phyloP scores from a whole-genome alignment of 2,888 invertebrate genomes.

The Cremastinae sp. region DNA sequence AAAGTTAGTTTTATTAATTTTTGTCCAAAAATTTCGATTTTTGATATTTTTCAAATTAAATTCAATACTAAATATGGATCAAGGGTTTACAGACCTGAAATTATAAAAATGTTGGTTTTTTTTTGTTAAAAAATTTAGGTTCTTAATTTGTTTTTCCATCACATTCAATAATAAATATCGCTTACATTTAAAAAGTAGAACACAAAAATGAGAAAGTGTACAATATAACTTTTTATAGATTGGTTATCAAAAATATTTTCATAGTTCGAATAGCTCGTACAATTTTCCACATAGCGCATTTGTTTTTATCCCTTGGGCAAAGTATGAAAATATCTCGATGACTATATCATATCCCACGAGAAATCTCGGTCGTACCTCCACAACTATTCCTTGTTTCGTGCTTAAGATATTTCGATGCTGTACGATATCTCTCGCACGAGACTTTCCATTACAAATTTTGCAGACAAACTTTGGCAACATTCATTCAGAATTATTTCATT shows the following conservation, averaged over 20 bases:
- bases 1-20: background rate
- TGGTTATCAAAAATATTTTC: too few species aligned
- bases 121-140: too few species aligned
- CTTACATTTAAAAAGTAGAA: too few species aligned
- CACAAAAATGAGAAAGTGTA: too few species aligned
- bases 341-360: conserved; percentile 49
- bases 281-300: background rate
- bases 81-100: too few species aligned
- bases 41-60: too few species aligned
- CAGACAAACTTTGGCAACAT: background rate
- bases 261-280: background rate
- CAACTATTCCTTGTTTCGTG: conserved; percentile 24
- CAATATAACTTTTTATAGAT: too few species aligned
- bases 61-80: too few species aligned
- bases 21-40: background rate
- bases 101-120: too few species aligned
- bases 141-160: too few species aligned
- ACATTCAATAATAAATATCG: too few species aligned
- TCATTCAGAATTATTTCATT: too few species aligned
- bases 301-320: conserved; percentile 7
- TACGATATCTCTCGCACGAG: background rate
- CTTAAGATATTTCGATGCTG: background rate
- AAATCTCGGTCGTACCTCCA: conserved; percentile 43
- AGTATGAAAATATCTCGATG: conserved; percentile 13
- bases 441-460: background rate